phyloP scores from a whole-genome alignment of 1,140 invertebrate species.

The Nasonia longicornis region DNA sequence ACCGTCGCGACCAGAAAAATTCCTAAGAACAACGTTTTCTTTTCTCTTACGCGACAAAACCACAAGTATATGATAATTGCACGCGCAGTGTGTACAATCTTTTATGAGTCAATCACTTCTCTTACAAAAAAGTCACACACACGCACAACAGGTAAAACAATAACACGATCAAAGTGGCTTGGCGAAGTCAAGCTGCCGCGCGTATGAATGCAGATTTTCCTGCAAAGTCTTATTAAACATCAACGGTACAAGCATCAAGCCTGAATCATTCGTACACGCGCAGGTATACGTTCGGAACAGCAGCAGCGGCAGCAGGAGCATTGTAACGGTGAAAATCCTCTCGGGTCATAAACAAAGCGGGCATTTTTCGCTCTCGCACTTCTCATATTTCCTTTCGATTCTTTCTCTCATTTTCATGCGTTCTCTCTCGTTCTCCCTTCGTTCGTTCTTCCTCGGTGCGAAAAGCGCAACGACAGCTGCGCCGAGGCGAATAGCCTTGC shows the following conservation, averaged over 20 bases:
- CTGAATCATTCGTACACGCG: not conserved
- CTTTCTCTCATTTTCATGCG: conserved; percentile 15
- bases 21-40: not conserved
- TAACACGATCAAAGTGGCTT: not conserved
- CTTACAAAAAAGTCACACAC: not conserved
- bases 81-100: not conserved
- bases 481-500: conserved; percentile 59
- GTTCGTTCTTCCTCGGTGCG: not conserved
- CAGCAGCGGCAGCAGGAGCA: not conserved
- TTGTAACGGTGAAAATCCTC: conserved; percentile 15
- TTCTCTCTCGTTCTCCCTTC: conserved; percentile 3
- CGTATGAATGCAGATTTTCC: not conserved
- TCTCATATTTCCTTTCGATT: conserved; percentile 26
- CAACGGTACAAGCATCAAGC: not conserved
- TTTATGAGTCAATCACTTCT: conserved; percentile 1
- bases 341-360: not conserved
- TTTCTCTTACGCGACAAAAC: not conserved
- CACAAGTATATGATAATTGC: not conserved
- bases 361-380: conserved; percentile 8
- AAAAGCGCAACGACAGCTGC: conserved; percentile 56
- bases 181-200: not conserved
- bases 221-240: not conserved
- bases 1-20: too few species aligned
- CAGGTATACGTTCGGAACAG: not conserved
- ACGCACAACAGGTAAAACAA: not conserved